phyloP scores from a whole-genome alignment of 2,113 vertebrate genomes.

The Lepus americanus region DNA sequence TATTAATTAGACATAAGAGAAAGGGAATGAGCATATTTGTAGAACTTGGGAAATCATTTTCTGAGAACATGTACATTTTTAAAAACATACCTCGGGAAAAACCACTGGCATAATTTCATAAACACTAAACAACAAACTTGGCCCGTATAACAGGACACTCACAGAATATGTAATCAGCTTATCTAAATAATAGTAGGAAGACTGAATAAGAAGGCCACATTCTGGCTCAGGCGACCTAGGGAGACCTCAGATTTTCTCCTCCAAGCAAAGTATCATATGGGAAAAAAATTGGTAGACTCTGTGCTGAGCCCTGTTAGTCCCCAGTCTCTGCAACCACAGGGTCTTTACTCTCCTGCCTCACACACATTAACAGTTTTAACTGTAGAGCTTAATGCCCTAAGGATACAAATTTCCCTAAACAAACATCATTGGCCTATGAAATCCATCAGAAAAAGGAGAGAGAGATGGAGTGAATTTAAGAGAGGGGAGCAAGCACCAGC shows the following conservation, averaged over 20 bases:
- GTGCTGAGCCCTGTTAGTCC: background rate
- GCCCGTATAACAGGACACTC: background rate
- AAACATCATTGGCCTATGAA: background rate
- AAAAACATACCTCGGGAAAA: conserved; percentile 51
- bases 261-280: background rate
- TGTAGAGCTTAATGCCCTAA: background rate
- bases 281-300: background rate
- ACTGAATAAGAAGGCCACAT: background rate
- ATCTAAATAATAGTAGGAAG: background rate
- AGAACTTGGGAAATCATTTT: conserved; percentile 22
- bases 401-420: background rate
- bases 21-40: background rate
- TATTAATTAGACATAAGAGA: background rate
- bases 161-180: background rate
- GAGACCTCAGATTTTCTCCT: background rate
- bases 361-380: background rate
- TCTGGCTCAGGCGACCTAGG: background rate
- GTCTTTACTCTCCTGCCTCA: background rate
- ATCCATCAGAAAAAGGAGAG: background rate
- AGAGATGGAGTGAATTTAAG: fast-evolving
- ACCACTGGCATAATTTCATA: conserved; percentile 60
- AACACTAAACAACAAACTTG: conserved; percentile 52
- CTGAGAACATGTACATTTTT: conserved; percentile 51
- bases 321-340: no score
- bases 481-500: background rate